Conservation (phyloP, 2,113 vertebrate genomes). For the Varanus salvator region DNA sequence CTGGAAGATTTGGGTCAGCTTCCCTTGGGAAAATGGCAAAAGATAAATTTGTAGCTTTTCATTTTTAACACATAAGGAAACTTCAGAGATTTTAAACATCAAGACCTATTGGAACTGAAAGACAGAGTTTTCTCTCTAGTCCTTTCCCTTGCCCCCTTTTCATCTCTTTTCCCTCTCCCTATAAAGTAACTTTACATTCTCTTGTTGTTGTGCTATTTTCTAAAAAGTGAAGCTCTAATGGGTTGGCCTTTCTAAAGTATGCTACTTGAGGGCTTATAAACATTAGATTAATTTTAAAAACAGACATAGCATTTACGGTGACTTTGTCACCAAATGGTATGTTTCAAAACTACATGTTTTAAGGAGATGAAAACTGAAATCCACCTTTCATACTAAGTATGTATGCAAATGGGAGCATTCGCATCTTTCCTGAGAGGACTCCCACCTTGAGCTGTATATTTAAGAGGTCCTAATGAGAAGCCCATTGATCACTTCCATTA, state of each 20-base stretch:
- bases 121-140: conserved; percentile 66
- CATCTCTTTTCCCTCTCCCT: conserved; percentile 48
- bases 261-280: conserved; percentile 53
- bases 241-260: conserved; percentile 57
- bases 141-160: conserved; percentile 46
- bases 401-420: not conserved
- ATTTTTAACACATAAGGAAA: conserved; percentile 77
- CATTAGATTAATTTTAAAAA: conserved; percentile 55
- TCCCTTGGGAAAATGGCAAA: conserved; percentile 80
- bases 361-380: conserved; percentile 54
- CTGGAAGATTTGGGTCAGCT: conserved; percentile 79
- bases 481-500: not conserved
- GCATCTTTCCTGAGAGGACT: not conserved
- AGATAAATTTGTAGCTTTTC: conserved; percentile 83
- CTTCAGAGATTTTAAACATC: conserved; percentile 81
- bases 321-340: conserved; percentile 52
- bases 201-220: conserved; percentile 60
- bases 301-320: conserved; percentile 45
- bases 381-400: not conserved
- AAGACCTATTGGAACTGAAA: conserved; percentile 77
- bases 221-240: conserved; percentile 22
- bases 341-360: conserved; percentile 44
- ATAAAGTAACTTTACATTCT: conserved; percentile 69
- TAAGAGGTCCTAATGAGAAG: not conserved
- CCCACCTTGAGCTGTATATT: not conserved